Evolutionary conservation across 2,113 vertebrate species (phyloP).

Genomic region (Aphyosemion australe): DNA sequence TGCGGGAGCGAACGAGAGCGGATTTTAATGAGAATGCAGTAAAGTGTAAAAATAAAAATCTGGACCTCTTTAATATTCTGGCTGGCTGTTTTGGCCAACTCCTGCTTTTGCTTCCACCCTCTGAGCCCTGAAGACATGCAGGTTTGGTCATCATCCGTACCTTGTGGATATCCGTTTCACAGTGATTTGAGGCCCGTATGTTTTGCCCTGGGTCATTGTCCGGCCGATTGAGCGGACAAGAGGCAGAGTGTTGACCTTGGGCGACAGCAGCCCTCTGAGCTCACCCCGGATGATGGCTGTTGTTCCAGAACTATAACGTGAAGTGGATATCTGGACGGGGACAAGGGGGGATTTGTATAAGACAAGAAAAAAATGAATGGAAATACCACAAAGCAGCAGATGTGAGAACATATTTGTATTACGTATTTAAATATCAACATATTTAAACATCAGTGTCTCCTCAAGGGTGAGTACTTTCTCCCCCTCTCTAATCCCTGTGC

Average conservation of each 20-base stretch:
- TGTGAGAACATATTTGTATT: background rate
- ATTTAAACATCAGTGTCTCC: too few relatives aligned
- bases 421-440: background rate
- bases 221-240: slow-evolving; percentile 81
- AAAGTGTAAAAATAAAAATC: background rate
- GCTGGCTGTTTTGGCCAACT: background rate
- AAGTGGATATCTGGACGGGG: slow-evolving; percentile 67
- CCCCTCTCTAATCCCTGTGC: too few relatives aligned
- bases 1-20: slow-evolving; percentile 39
- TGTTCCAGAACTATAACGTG: slow-evolving; percentile 80
- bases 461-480: too few relatives aligned
- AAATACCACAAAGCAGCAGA: background rate
- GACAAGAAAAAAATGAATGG: background rate
- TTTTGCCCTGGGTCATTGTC: slow-evolving; percentile 86
- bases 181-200: slow-evolving; percentile 84
- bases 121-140: too few relatives aligned
- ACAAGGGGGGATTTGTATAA: background rate
- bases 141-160: slow-evolving; percentile 42
- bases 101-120: too few relatives aligned
- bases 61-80: too few relatives aligned
- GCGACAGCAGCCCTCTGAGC: slow-evolving; percentile 81
- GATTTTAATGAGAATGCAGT: background rate
- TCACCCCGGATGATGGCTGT: slow-evolving; percentile 80
- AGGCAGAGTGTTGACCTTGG: slow-evolving; percentile 84
- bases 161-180: slow-evolving; percentile 83